Evolutionary conservation across 2,888 invertebrate genomes (phyloP), one percentile per base, ranked within the genome.

Genomic region (Himalopsyche anomala): DNA sequence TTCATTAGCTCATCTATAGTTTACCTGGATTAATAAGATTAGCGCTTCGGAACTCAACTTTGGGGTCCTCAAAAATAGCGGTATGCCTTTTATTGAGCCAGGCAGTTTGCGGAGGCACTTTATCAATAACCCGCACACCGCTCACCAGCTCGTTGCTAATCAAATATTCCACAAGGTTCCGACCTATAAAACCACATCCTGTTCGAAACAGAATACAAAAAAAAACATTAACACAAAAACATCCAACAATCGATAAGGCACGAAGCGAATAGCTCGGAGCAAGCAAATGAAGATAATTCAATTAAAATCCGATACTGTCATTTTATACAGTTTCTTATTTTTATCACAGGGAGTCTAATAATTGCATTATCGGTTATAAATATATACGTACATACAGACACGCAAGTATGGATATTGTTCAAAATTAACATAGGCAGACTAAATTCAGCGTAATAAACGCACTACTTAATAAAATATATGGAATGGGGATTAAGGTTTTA

Each of bases 101-200:
- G 3, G 98, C 98, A 90, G 97, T 96, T 91, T 97, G 97, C 1
- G 98, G 98, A 82, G 98, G 98, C 51, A 98, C 98, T 92, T 98
- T 98, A 92, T 98, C 98, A 86, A 97, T 97, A 81, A 98, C 95
- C 89, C 96, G 95, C 88, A 98, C 93, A 89, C 94, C 94, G 90
- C 95, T 95, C 88, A 95, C 96, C 90, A 97, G 92, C 90, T 96
- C 95, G 91, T 97, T 96, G 88, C 94, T 94, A 89, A 98, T 93
- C 90, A 98, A 93, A 92, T 96, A 96, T 88, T 96, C 94, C 87
- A 98, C 96, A 89, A 98, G 93, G 93, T 98, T 97, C 90, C 98
- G 95, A 89, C 98, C 98, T 91, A 98, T 96, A 92, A 98, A 98
- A 90, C 98, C 98, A 92, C 98, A 98, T 92, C 98, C 98, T 98